Evolutionary conservation across 2,888 invertebrate genomes (phyloP), one percentile per base, ranked within the genome.

Genomic region (Nasonovia ribisnigri): DNA sequence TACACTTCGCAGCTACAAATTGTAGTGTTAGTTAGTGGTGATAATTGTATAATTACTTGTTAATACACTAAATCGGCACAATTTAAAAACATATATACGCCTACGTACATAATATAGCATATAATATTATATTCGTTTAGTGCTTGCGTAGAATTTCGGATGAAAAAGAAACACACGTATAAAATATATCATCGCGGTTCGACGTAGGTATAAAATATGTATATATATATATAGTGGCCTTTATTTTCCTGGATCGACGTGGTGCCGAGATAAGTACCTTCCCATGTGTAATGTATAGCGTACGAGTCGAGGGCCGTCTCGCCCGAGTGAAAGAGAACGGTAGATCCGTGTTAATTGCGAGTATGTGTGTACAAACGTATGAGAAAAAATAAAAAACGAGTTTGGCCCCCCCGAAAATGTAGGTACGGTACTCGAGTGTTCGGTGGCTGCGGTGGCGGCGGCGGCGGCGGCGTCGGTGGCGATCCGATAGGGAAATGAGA

Each of bases 401-500:
- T 92, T 92, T 54, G 46, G 54, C n/a, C 88, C 29, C 67, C 24
- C 60, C 67, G 46, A 86, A 86, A 91, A 86, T 36, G n/a, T 84
- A 51, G 51, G 51, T 57, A 86, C 10, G 20, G 29, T 43, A 84
- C 54, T 13, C 29, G n/a, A 54, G n/a, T n/a, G 84, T 54, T 87
- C n/a, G 36, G 51, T n/a, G 36, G 48, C 36, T 16, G 26, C 46
- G 54, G 43, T 84, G 54, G 29, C 57, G 54, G 84, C 57, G 54
- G 43, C 91, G 54, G 29, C 57, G 54, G 84, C 57, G 91, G 91
- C 24, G 91, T 42, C 91, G 84, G 84, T n/a, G 84, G 91, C 91
- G 84, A 91, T 84, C 86, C 92, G 92, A 92, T 92, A 89, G 77
- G 57, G 51, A 92, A 92, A 92, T 89, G 89, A 92, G 92, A 92